Evolutionary conservation across 2,797 vertebrate genomes (phyloP), one percentile per base, ranked within the genome.

Genomic region (Kryptolebias ocellatus): DNA sequence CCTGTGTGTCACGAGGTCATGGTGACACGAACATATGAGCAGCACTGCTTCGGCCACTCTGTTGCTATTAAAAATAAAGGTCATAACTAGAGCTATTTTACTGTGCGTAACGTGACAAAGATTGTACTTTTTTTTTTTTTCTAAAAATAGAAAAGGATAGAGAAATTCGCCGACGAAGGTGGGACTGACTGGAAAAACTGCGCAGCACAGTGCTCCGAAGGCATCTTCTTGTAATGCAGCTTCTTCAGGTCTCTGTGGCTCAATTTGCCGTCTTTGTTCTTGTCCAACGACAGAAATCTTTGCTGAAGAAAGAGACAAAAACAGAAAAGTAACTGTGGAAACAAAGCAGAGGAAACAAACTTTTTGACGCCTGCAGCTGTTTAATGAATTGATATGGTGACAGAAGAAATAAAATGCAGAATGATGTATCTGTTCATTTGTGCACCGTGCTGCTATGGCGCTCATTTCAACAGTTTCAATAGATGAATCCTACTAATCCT

Each of bases 161-260:
- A 37, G 4, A 16, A 2, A 2, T 45, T 2, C 17, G 10, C 29
- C 12, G 34, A 61, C 24, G 7, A 31, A 54, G 16, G 6, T 15
- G 6, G 55, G 42, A 74, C 89, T 89, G 62, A 90, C 89, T 82
- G 73, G 61, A 89, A 89, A 81, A 93, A 90, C 1, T 63, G 27
- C 27, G 85, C 24, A 46, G 91, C 84, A 20, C 81, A 84, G 53
- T 90, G 67, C 74, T 92, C 88, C 67, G 90, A 64, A 29, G 85
- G 85, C 89, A 93, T 89, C 76, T 75, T 82, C 70, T 90, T 92
- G 57, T 92, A 90, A 58, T 37, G 64, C 64, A 93, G 70, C 67
- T 92, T 94, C 83, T 46, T 87, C 74, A 92, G 81, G 73, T 93
- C 92, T 72, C 86, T 84, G 56, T 76, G 86, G 64, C 80, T 89